Percentiles rank a stretch among this genome's conserved stretches.
Conservation (phyloP, 2,113 vertebrate genomes). For the Circaetus gallicus region DNA sequence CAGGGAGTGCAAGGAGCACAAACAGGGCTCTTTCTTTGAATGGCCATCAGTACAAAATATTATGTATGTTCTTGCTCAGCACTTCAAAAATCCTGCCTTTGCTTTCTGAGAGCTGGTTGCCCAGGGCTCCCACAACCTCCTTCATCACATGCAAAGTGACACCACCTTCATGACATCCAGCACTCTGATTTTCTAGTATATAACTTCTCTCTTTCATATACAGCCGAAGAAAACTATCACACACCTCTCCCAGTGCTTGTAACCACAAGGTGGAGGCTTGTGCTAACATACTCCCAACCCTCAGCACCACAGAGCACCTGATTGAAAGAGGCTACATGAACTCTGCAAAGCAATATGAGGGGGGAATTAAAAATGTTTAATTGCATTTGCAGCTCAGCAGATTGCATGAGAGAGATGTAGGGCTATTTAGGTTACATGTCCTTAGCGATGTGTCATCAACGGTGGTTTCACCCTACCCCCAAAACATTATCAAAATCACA, state of each 20-base stretch:
- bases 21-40: background rate
- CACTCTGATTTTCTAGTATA: background rate
- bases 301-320: background rate
- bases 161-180: background rate
- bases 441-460: background rate
- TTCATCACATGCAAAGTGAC: background rate
- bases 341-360: background rate
- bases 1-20: background rate
- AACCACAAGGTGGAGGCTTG: background rate
- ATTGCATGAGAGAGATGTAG: background rate
- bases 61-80: background rate
- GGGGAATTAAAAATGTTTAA: background rate
- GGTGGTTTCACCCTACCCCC: background rate
- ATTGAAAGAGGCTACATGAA: background rate
- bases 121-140: background rate
- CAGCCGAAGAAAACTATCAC: background rate
- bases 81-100: background rate
- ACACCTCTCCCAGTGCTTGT: background rate
- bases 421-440: background rate
- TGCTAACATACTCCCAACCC: background rate
- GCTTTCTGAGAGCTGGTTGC: background rate
- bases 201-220: background rate
- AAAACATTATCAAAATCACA: background rate
- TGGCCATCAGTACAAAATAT: background rate
- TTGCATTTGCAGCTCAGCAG: background rate